phyloP scores from a whole-genome alignment of 2,888 invertebrate genomes.

The Drosophila pseudotakahashii region DNA sequence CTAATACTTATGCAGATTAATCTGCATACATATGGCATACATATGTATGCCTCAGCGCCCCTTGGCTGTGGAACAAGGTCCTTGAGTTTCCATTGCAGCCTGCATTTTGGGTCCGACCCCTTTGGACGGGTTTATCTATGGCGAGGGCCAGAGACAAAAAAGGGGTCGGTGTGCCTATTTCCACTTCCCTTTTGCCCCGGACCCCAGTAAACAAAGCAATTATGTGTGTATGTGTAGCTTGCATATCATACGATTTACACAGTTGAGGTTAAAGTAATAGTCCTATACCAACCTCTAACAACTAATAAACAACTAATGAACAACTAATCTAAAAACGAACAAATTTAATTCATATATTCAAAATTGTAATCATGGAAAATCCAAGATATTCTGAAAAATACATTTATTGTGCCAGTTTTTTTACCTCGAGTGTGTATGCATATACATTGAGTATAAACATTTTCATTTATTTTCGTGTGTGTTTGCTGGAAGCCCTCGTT shows the following conservation, averaged over 20 bases:
- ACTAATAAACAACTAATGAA: no score
- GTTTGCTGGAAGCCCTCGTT: conserved; percentile 20
- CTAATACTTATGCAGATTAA: conserved; percentile 41
- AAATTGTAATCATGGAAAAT: neutral
- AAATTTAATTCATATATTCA: no score
- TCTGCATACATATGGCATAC: conserved; percentile 25
- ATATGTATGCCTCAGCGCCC: conserved; percentile 22
- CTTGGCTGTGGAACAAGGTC: conserved; percentile 41
- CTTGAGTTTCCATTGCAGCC: conserved; percentile 28
- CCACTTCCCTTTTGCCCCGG: conserved; percentile 2
- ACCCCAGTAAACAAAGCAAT: conserved; percentile 39
- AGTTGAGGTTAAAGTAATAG: neutral
- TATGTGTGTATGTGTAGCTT: conserved; percentile 25
- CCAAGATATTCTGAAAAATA: neutral
- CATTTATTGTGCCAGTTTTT: neutral
- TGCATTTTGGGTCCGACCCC: conserved; percentile 40
- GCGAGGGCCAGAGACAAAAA: conserved; percentile 22
- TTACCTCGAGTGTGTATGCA: neutral
- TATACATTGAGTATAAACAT: conserved; percentile 12
- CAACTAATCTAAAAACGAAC: no score
- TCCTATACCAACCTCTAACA: neutral
- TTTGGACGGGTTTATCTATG: conserved; percentile 24
- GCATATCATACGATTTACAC: conserved; percentile 7
- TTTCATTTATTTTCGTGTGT: conserved; percentile 14
- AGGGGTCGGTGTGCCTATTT: conserved; percentile 34